Evolutionary conservation across 2,888 invertebrate species (phyloP).

Genomic region (Thera obeliscata): DNA sequence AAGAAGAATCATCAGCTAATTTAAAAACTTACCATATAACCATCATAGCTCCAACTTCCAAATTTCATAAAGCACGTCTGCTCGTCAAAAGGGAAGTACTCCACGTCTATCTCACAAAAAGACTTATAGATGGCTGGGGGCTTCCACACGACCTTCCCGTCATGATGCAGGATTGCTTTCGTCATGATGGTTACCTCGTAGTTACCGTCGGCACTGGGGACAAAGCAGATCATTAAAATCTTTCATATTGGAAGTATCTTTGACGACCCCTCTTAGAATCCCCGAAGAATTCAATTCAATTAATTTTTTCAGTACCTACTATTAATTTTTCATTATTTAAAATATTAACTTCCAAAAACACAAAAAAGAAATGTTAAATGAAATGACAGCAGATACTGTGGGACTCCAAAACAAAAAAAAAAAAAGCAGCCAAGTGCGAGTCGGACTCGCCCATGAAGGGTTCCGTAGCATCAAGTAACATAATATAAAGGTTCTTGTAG

Average conservation of each 20-base stretch:
- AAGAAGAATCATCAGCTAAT: not conserved
- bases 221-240: slow-evolving; percentile 17
- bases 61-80: slow-evolving; percentile 98
- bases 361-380: too few species aligned
- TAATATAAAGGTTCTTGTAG: too few species aligned
- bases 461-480: too few species aligned
- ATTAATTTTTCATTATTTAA: too few species aligned
- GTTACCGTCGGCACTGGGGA: slow-evolving; percentile 96
- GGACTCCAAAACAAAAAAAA: too few species aligned
- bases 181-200: slow-evolving; percentile 99
- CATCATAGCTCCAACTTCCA: slow-evolving; percentile 97
- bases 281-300: too few species aligned
- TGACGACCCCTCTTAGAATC: too few species aligned
- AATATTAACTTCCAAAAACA: too few species aligned
- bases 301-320: too few species aligned
- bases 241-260: not conserved
- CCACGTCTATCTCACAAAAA: slow-evolving; percentile 97
- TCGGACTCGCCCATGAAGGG: too few species aligned
- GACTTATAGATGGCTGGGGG: slow-evolving; percentile 99
- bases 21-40: slow-evolving; percentile 90
- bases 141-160: slow-evolving; percentile 97
- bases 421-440: too few species aligned
- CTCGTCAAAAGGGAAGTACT: slow-evolving; percentile 97
- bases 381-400: too few species aligned
- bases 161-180: slow-evolving; percentile 96